phyloP scores from a whole-genome alignment of 2,797 vertebrate genomes.

The Falco naumanni region DNA sequence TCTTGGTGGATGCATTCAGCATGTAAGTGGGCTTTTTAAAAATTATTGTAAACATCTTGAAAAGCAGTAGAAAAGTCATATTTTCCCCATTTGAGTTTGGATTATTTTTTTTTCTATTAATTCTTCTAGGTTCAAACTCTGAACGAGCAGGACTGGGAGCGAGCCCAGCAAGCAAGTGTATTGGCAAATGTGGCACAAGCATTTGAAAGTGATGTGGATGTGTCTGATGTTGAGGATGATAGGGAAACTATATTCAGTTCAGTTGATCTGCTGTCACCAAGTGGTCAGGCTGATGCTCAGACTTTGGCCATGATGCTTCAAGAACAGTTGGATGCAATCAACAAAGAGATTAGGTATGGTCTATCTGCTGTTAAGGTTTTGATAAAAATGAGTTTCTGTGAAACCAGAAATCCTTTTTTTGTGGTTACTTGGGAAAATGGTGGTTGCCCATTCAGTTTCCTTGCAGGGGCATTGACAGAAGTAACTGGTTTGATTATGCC shows the following conservation, averaged over 20 bases:
- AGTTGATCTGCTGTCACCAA: slow-evolving; percentile 91
- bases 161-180: slow-evolving; percentile 96
- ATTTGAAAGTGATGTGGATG: slow-evolving; percentile 93
- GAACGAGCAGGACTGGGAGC: slow-evolving; percentile 98
- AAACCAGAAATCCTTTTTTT: not conserved
- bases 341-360: slow-evolving; percentile 94
- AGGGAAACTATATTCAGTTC: slow-evolving; percentile 92
- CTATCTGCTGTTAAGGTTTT: not conserved
- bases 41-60: not conserved
- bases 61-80: not conserved
- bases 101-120: not conserved
- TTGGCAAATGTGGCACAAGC: slow-evolving; percentile 96
- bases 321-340: slow-evolving; percentile 97
- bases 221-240: slow-evolving; percentile 93
- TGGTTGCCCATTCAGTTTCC: not conserved
- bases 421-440: not conserved
- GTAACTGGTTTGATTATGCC: not conserved
- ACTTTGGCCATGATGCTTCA: slow-evolving; percentile 97
- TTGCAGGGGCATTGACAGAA: not conserved
- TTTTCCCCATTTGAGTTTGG: not conserved
- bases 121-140: slow-evolving; percentile 91
- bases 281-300: slow-evolving; percentile 95
- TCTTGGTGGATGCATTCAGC: slow-evolving; percentile 74
- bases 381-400: not conserved
- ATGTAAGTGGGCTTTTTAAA: slow-evolving; percentile 67